Evolutionary conservation across 2,888 invertebrate species (phyloP), one percentile per base, ranked within the genome.

Genomic region (Helleia helle): DNA sequence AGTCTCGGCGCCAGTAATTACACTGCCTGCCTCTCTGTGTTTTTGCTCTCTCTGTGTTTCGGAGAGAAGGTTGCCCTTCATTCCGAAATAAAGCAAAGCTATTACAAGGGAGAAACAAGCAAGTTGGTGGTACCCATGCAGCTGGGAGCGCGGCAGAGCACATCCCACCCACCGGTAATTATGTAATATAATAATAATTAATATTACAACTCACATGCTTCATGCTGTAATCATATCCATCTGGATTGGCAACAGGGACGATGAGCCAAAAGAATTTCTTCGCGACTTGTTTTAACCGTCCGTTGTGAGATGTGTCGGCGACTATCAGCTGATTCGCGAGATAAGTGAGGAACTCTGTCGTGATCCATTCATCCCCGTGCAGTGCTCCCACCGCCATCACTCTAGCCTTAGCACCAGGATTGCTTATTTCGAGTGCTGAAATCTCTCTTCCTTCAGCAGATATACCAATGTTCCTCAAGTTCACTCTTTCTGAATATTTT

Each of bases 301-400:
- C 29, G 24, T 86, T 59, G 0, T 62, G 49, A 4, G 83, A 83
- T 13, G 71, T 71, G 1, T 65, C 50, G 1, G 53, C 50, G 8
- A 48, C 17, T 6, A 89, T 48, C 3, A 91, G 57, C 47, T 88
- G 71, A 47, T 88, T 71, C 7, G 87, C 51, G 2, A 91, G 67
- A 53, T 86, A 91, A 0, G 87, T 87, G 0, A 87, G 86, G 4
- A 88, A 87, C 1, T 90, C 90, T 0, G 88, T 77, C 0, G 87
- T 68, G 8, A 91, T 87, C 91, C 91, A 94, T 70, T 95, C 94
- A 31, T 93, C 86, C 0, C 91, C 91, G 59, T 93, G 92, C 36
- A 91, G 88, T 2, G 87, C 87, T 22, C 72, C 87, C 59, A 90
- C 90, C 2, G 90, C 58, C 22, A 90, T 81, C 3, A 89, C 76